Conservation (phyloP, 2,797 vertebrate genomes). For the Dallia pectoralis region DNA sequence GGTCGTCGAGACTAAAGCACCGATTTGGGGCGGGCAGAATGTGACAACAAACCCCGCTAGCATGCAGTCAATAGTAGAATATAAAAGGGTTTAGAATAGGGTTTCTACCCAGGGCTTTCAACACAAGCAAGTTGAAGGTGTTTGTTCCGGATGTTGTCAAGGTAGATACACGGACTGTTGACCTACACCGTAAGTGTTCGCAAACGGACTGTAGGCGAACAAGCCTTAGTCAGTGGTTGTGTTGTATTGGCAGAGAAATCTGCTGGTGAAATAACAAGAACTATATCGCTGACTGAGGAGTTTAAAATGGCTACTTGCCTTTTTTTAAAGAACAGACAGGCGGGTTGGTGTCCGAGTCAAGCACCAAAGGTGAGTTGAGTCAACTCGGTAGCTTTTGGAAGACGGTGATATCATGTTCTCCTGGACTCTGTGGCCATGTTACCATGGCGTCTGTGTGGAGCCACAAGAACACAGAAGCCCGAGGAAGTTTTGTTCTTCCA, state of each 20-base stretch:
- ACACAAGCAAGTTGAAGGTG: neutral
- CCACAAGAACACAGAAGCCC: neutral
- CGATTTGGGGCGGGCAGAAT: neutral
- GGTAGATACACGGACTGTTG: too few relatives aligned
- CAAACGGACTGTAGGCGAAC: too few relatives aligned
- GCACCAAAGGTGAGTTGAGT: conserved; percentile 1
- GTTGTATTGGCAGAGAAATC: too few relatives aligned
- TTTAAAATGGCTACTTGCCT: too few relatives aligned
- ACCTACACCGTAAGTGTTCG: too few relatives aligned
- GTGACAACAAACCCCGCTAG: neutral
- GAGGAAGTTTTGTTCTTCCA: neutral
- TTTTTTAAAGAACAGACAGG: too few relatives aligned
- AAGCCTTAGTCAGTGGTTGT: too few relatives aligned
- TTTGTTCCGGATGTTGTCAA: neutral
- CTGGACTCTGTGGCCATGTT: conserved; percentile 26
- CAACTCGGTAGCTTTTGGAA: conserved; percentile 5
- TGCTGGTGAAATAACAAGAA: too few relatives aligned
- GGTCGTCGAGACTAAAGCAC: neutral
- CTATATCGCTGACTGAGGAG: too few relatives aligned
- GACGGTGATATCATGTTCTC: conserved; percentile 46
- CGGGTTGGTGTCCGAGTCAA: conserved; percentile 19
- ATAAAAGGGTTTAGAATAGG: too few relatives aligned
- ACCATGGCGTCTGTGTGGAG: conserved; percentile 7
- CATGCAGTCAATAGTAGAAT: neutral
- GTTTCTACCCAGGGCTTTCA: neutral